Evolutionary conservation across 1,140 invertebrate species (phyloP).

Genomic region (Eupeodes corollae): DNA sequence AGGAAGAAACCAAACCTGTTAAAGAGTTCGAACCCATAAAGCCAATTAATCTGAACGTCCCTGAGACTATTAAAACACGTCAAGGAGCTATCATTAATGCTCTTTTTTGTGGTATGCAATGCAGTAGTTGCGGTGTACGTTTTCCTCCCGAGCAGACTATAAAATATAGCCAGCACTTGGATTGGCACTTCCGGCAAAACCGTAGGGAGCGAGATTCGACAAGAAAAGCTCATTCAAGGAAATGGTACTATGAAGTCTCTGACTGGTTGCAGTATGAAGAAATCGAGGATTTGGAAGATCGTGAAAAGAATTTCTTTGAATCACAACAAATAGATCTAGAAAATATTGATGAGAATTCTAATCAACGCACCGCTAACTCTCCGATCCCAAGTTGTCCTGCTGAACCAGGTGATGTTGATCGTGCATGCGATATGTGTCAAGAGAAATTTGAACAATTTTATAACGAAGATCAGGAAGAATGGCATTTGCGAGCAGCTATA

Average conservation of each 20-base stretch:
- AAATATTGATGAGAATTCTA: constrained; percentile 33
- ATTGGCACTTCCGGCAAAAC: constrained; percentile 96
- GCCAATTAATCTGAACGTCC: constrained; percentile 51
- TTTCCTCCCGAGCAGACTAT: constrained; percentile 80
- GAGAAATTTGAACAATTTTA: constrained; percentile 90
- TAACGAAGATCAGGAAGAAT: constrained; percentile 91
- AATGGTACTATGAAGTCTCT: constrained; percentile 80
- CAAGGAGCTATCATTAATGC: constrained; percentile 53
- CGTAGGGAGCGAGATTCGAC: constrained; percentile 73
- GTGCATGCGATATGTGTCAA: constrained; percentile 73
- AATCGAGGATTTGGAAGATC: constrained; percentile 83
- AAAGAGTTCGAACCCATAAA: constrained; percentile 39
- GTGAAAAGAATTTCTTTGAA: constrained; percentile 84
- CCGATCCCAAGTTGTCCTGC: constrained; percentile 28
- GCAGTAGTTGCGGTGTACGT: constrained; percentile 82
- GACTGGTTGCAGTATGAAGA: constrained; percentile 95
- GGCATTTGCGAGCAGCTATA: constrained; percentile 80
- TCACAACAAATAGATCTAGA: constrained; percentile 49
- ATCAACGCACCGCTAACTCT: constrained; percentile 27
- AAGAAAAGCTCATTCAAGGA: constrained; percentile 66
- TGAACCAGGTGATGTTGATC: constrained; percentile 45
- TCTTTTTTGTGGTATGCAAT: constrained; percentile 84
- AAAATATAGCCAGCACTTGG: constrained; percentile 82
- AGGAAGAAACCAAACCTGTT: constrained; percentile 25
- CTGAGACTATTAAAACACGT: constrained; percentile 64